Evolutionary conservation across 2,888 invertebrate genomes (phyloP).

Genomic region (Graphium colonna): DNA sequence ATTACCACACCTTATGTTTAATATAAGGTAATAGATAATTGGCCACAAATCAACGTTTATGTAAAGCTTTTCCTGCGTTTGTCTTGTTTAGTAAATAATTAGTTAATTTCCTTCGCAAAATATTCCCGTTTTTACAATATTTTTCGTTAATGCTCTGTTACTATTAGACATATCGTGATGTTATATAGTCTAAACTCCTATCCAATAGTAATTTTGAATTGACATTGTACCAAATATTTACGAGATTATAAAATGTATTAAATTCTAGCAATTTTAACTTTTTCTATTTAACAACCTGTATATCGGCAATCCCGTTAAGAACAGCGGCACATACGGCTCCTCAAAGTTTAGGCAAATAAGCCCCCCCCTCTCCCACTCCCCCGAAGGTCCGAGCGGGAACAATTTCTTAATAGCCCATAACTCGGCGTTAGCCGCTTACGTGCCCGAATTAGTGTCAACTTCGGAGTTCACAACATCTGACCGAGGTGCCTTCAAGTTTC

Average conservation of each 20-base stretch:
- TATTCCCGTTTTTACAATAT: no score
- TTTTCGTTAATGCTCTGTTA: no score
- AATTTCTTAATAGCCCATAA: slow-evolving; percentile 76
- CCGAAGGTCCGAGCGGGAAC: slow-evolving; percentile 55
- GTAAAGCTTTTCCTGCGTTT: no score
- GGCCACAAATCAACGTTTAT: no score
- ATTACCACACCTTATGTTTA: no score
- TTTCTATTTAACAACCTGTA: slow-evolving; percentile 39
- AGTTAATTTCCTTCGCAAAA: no score
- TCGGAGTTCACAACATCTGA: slow-evolving; percentile 36
- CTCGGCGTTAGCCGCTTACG: slow-evolving; percentile 60
- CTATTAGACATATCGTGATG: no score
- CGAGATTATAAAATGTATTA: neutral
- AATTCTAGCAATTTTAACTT: neutral
- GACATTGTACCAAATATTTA: no score
- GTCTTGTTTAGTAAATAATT: no score
- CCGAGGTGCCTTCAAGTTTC: slow-evolving; percentile 18
- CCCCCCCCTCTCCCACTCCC: slow-evolving; percentile 27
- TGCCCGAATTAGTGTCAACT: slow-evolving; percentile 63
- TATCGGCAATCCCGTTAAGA: slow-evolving; percentile 42
- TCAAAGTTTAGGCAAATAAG: slow-evolving; percentile 64
- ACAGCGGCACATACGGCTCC: slow-evolving; percentile 55
- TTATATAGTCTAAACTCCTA: no score
- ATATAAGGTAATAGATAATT: no score
- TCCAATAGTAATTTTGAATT: no score